Percentiles rank a stretch among this genome's conserved stretches.
These are phyloP conservation scores for Apodemus sylvaticus DNA, from an alignment of 2,113 vertebrate genomes.

Conservation along the genomic window DNA sequence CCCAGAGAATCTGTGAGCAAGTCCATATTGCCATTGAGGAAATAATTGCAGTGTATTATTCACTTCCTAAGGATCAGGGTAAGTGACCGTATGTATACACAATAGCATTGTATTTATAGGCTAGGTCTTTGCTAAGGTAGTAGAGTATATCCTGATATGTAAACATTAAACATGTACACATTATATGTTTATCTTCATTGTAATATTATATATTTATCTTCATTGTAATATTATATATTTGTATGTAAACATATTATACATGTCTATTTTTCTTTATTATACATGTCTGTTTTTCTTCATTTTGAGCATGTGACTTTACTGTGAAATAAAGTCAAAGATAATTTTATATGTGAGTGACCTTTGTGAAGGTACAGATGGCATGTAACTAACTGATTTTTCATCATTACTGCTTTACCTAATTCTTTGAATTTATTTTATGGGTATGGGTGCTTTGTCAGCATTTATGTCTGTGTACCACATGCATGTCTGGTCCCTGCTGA, in stretches of 20 bases:
- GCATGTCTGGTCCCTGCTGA: neutral
- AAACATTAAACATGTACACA: neutral
- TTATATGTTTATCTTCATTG: neutral
- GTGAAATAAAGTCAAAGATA: neutral
- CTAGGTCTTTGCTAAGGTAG: slow-evolving; percentile 15
- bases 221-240: no score
- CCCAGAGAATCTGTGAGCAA: slow-evolving; percentile 86
- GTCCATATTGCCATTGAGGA: slow-evolving; percentile 87
- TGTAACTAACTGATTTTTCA: neutral
- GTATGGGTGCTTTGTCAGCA: neutral
- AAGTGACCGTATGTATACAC: slow-evolving; percentile 58
- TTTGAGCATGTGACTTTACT: slow-evolving; percentile 15
- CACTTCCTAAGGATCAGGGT: slow-evolving; percentile 95
- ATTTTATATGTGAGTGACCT: slow-evolving; percentile 23
- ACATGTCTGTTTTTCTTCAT: no score
- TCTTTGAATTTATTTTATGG: neutral
- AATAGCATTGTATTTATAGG: neutral
- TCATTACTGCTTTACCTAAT: neutral
- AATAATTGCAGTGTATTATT: slow-evolving; percentile 90
- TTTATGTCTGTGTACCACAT: neutral
- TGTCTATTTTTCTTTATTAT: no score
- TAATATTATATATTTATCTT: neutral
- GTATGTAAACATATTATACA: neutral
- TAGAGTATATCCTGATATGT: slow-evolving; percentile 15
- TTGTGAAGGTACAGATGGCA: neutral